Conservation (phyloP, 2,888 invertebrate genomes). For the Synergus itoensis region DNA sequence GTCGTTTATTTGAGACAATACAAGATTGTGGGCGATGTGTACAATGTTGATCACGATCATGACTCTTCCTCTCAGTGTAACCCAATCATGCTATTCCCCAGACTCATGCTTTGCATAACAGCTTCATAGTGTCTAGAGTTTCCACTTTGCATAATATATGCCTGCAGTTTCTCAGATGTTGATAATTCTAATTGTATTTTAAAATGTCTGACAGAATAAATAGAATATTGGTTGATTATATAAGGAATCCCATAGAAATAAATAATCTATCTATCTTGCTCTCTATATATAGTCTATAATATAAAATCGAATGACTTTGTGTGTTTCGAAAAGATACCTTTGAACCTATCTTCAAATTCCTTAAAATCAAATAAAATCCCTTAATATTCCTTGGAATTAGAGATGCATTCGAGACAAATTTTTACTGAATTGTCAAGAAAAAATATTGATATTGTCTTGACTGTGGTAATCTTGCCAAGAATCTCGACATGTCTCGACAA, state of each 20-base stretch:
- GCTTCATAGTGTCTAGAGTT: slow-evolving; percentile 21
- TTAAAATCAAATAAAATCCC: no score
- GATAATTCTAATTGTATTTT: slow-evolving; percentile 4
- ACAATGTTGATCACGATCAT: slow-evolving; percentile 34
- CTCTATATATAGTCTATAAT: no score
- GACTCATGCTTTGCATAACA: slow-evolving; percentile 19
- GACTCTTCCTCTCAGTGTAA: slow-evolving; percentile 21
- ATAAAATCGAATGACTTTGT: no score
- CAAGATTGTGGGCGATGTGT: slow-evolving; percentile 32
- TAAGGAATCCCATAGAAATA: not conserved
- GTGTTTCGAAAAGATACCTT: no score
- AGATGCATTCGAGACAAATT: no score
- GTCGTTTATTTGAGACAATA: slow-evolving; percentile 26
- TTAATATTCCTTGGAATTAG: no score
- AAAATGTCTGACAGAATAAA: not conserved
- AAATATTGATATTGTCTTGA: no score
- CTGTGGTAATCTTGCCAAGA: no score
- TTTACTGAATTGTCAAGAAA: no score
- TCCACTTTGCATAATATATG: slow-evolving; percentile 15
- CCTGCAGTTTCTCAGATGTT: not conserved
- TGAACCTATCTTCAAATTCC: no score
- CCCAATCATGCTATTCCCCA: slow-evolving; percentile 34
- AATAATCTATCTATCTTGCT: not conserved
- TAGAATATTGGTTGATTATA: not conserved
- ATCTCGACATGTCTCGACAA: no score